Conservation (phyloP, 2,113 vertebrate genomes). For the Psettodes erumei region DNA sequence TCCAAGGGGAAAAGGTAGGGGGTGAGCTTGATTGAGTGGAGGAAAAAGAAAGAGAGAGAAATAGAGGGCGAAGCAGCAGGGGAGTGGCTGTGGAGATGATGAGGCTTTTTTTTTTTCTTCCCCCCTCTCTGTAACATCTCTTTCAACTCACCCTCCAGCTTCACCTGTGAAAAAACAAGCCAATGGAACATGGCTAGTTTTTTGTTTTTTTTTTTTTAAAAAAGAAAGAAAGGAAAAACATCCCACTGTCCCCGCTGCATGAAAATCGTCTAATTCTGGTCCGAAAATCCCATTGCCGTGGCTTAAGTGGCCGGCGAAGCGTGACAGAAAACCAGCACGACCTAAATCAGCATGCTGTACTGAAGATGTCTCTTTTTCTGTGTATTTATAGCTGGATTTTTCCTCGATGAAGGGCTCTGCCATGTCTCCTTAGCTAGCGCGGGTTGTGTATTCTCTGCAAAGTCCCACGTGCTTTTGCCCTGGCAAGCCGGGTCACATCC, state of each 20-base stretch:
- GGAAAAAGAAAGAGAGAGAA: slow-evolving; percentile 12
- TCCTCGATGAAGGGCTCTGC: slow-evolving; percentile 20
- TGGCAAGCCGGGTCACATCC: slow-evolving; percentile 9
- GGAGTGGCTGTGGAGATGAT: slow-evolving; percentile 15
- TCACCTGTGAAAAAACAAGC: not conserved
- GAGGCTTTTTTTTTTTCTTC: slow-evolving; percentile 2
- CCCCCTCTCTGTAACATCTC: slow-evolving; percentile 39
- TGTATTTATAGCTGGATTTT: slow-evolving; percentile 23
- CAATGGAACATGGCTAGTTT: slow-evolving; percentile 27
- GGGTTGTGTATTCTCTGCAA: slow-evolving; percentile 23
- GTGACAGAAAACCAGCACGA: slow-evolving; percentile 41
- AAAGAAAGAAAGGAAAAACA: slow-evolving; percentile 5
- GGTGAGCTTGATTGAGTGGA: slow-evolving; percentile 19
- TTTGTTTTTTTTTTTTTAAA: too few species aligned
- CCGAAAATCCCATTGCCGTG: slow-evolving; percentile 32
- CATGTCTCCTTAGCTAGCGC: slow-evolving; percentile 24
- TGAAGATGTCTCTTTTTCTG: slow-evolving; percentile 33
- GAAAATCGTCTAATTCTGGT: slow-evolving; percentile 37
- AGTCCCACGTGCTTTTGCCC: slow-evolving; percentile 21
- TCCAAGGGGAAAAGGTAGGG: slow-evolving; percentile 50
- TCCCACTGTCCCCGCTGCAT: slow-evolving; percentile 18
- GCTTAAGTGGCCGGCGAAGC: slow-evolving; percentile 19
- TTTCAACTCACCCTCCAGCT: slow-evolving; percentile 57
- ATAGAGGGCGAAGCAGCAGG: slow-evolving; percentile 21
- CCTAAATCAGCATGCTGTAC: slow-evolving; percentile 19